A percentile compares a stretch with the other conserved stretches of the same genome.
Conservation (phyloP, 2,888 invertebrate genomes). For the Vesta saturnalis region DNA sequence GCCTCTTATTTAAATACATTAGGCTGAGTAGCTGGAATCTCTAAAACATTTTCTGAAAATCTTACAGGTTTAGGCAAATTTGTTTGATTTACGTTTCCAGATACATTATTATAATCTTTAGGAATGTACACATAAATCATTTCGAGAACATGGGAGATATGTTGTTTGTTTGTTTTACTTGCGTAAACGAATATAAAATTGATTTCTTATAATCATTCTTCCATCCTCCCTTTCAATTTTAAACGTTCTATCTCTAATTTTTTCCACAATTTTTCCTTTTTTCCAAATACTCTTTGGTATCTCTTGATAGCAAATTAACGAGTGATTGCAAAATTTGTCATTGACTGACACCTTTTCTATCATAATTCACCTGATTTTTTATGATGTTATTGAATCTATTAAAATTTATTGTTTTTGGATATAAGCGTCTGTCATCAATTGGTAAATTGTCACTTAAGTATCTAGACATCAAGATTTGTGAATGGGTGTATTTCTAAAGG, state of each 20-base stretch:
- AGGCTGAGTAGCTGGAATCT: no score
- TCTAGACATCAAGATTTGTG: constrained; percentile 20
- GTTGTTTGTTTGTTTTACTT: no score
- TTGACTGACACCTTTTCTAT: background rate
- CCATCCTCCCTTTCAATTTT: constrained; percentile 23
- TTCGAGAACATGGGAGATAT: no score
- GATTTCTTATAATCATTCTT: no score
- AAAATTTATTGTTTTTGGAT: constrained; percentile 17
- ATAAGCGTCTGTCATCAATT: background rate
- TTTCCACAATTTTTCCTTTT: constrained; percentile 18
- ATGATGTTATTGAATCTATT: background rate
- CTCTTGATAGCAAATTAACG: constrained; percentile 9
- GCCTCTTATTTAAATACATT: no score
- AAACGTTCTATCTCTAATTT: constrained; percentile 17
- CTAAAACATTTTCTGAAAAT: no score
- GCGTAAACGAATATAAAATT: no score
- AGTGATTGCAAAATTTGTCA: background rate
- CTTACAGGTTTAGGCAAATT: no score
- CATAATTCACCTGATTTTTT: constrained; percentile 3
- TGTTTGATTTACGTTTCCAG: no score
- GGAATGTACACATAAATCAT: no score
- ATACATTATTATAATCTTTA: no score
- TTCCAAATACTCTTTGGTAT: constrained; percentile 2
- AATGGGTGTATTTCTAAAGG: constrained; percentile 16
- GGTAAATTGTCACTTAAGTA: constrained; percentile 17